Percentiles rank a stretch among this genome's conserved stretches.
Conservation (phyloP, 2,888 invertebrate genomes). For the Zygaena filipendulae region DNA sequence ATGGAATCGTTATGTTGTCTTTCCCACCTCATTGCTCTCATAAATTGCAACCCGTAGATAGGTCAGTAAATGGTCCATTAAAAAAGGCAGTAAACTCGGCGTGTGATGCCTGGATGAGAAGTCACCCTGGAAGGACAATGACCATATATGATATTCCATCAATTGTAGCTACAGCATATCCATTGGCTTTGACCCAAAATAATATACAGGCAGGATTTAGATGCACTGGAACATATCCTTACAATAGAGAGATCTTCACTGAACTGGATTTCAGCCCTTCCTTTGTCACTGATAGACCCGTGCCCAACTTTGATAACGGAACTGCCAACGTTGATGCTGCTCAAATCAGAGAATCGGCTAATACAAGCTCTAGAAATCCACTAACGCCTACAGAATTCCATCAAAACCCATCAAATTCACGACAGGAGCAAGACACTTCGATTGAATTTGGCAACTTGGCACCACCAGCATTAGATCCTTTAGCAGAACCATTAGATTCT, state of each 20-base stretch:
- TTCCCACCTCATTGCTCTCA: slow-evolving; percentile 17
- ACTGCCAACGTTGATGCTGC: background rate
- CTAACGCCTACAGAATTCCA: background rate
- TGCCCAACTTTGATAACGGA: no score
- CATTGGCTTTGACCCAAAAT: slow-evolving; percentile 12
- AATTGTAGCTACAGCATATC: slow-evolving; percentile 10
- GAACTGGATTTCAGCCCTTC: slow-evolving; percentile 14
- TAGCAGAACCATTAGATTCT: no score
- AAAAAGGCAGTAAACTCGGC: slow-evolving; percentile 15
- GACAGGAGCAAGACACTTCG: no score
- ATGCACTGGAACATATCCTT: slow-evolving; percentile 13
- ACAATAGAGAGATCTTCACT: slow-evolving; percentile 14
- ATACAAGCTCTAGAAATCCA: background rate
- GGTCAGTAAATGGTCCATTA: slow-evolving; percentile 15
- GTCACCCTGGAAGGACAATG: slow-evolving; percentile 14
- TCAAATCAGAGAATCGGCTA: background rate
- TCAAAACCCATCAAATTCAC: no score
- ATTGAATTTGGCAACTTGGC: no score
- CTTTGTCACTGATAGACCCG: slow-evolving; percentile 15
- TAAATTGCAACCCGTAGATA: slow-evolving; percentile 17
- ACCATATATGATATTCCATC: slow-evolving; percentile 13
- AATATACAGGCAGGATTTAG: slow-evolving; percentile 13
- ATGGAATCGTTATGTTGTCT: slow-evolving; percentile 13
- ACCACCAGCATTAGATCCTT: no score
- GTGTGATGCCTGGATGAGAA: slow-evolving; percentile 13